A percentile compares a stretch with the other conserved stretches of the same genome.
Evolutionary conservation across 2,113 vertebrate genomes (phyloP).

Genomic region (Tichodroma muraria): DNA sequence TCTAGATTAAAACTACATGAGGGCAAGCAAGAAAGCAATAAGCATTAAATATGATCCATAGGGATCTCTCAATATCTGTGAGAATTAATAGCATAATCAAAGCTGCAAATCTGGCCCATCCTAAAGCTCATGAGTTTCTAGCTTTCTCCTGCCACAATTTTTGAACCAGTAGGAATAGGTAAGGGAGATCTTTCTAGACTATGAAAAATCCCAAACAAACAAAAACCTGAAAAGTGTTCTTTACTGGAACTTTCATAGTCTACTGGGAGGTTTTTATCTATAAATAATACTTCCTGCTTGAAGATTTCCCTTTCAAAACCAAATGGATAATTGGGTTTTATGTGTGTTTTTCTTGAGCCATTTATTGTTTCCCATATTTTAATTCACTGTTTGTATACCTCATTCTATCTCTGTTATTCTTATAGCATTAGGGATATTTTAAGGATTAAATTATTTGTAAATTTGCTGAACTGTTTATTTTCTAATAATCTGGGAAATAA

Average conservation of each 20-base stretch:
- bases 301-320: neutral
- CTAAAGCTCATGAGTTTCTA: rapidly evolving
- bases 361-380: neutral
- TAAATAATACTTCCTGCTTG: neutral
- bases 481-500: neutral
- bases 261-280: neutral
- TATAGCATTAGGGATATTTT: neutral
- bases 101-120: neutral
- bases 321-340: neutral
- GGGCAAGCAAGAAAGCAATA: neutral
- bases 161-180: neutral
- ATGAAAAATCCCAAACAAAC: neutral
- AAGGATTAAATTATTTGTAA: neutral
- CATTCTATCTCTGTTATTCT: neutral
- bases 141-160: neutral
- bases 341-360: neutral
- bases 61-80: neutral
- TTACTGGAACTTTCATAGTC: neutral
- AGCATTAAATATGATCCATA: neutral
- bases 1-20: neutral
- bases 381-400: neutral
- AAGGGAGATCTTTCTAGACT: neutral
- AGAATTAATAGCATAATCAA: neutral
- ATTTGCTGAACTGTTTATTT: neutral
- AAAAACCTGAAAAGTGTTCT: neutral